Base-by-base conservation (phyloP, 2,797 vertebrate species). In the Erpetoichthys calabaricus region DNA sequence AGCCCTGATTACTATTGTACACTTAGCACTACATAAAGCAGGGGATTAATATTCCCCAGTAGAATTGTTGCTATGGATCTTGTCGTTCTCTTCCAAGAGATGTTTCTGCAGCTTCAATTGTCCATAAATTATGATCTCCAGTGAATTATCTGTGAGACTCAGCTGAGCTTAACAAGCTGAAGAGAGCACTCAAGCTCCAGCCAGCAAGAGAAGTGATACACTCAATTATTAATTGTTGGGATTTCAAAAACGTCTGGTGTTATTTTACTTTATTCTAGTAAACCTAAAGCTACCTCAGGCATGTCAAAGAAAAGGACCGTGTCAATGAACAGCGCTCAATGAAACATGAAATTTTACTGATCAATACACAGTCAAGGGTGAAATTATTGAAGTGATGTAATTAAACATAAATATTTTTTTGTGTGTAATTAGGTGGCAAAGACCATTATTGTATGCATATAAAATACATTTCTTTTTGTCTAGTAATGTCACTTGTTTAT, bases 11-110 rank as follows among this genome's bases (percentile, higher is more conserved):
- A 97, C 95, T 93, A 97, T 97, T 96, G 94, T 98, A 96, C 95
- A 99, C 95, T 99, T 97, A 97, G 91, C 94, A 97, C 94, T 97
- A 97, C 94, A 98, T 98, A 98, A 97, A 98, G 90, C 91, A 87
- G 86, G 89, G 92, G 91, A 97, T 97, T 98, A 95, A 98, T 97
- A 92, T 93, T 91, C 89, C 92, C 93, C 91, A 84, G 89, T 88
- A 95, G 94, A 89, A 92, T 90, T 85, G 92, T 94, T 97, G 92
- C 93, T 92, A 96, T 94, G 92, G 92, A 94, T 95, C 90, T 91
- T 85, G 86, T 88, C 86, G 85, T 74, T 89, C 89, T 88, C 87
- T 90, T 93, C 86, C 81, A 80, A 90, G 87, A 91, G 90, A 94
- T 93, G 91, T 91, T 96, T 91, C 91, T 89, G 87, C 89, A 81